phyloP scores from a whole-genome alignment of 2,888 invertebrate species.

The Sphinx pinastri region DNA sequence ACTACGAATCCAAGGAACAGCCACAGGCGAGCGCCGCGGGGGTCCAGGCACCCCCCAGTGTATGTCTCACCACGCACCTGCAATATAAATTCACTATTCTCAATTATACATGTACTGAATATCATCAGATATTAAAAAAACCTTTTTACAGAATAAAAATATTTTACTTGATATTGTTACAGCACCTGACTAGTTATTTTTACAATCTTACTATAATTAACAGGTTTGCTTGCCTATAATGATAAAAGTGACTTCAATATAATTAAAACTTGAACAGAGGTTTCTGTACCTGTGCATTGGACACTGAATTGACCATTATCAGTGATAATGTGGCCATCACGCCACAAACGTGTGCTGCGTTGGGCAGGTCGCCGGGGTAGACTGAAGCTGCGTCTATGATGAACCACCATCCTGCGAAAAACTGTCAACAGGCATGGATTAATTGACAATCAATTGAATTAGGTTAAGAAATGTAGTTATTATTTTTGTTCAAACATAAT shows the following conservation, averaged over 20 bases:
- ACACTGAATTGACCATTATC: conserved; percentile 98
- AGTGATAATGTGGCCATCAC: conserved; percentile 97
- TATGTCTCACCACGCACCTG: conserved; percentile 92
- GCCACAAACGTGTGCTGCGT: conserved; percentile 96
- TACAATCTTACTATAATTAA: too few species aligned
- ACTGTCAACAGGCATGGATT: conserved; percentile 82
- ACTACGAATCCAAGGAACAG: conserved; percentile 98
- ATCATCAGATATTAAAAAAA: too few species aligned
- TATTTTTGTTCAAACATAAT: too few species aligned
- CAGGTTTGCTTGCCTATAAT: too few species aligned
- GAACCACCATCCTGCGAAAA: conserved; percentile 99
- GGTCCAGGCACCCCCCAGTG: conserved; percentile 92
- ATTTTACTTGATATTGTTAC: too few species aligned
- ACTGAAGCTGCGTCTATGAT: conserved; percentile 96
- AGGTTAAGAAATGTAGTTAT: too few species aligned
- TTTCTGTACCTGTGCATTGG: conserved; percentile 91
- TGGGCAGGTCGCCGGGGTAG: conserved; percentile 88
- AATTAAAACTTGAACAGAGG: background rate
- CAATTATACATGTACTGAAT: too few species aligned
- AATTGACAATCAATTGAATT: too few species aligned
- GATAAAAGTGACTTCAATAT: background rate
- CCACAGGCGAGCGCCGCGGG: conserved; percentile 96
- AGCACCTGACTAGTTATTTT: too few species aligned
- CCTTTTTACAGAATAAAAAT: too few species aligned
- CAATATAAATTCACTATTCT: conserved; percentile 36